phyloP scores from a whole-genome alignment of 2,797 vertebrate species.

The Muscicapa comitata region DNA sequence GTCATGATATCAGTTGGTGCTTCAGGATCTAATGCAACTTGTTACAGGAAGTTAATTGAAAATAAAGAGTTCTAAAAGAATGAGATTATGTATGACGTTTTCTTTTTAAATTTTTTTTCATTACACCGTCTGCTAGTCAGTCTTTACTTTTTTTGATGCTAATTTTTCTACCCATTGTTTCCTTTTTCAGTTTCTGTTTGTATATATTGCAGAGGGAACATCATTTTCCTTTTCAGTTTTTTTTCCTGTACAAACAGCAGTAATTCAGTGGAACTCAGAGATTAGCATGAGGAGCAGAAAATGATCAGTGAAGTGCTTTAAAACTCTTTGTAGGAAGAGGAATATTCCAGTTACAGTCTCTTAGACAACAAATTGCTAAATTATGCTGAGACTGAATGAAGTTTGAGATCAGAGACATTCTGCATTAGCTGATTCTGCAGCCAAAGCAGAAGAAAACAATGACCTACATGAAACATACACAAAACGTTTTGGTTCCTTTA shows the following conservation, averaged over 20 bases:
- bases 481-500: not conserved
- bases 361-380: not conserved
- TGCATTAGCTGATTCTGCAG: not conserved
- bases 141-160: not conserved
- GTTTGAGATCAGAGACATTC: not conserved
- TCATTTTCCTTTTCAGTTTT: not conserved
- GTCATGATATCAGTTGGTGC: not conserved
- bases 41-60: not conserved
- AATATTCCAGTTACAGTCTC: not conserved
- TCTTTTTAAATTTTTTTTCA: not conserved
- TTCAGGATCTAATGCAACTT: not conserved
- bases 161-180: not conserved
- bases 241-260: not conserved
- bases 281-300: not conserved
- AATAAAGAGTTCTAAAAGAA: not conserved
- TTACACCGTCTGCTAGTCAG: not conserved
- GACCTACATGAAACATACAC: not conserved
- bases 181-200: not conserved
- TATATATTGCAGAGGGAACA: not conserved
- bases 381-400: not conserved
- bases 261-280: not conserved
- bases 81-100: not conserved
- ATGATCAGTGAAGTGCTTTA: not conserved
- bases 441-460: not conserved
- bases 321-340: not conserved